Percentiles rank a stretch among this genome's conserved stretches.
Conservation (phyloP, 2,113 vertebrate species). For the Panurus biarmicus region DNA sequence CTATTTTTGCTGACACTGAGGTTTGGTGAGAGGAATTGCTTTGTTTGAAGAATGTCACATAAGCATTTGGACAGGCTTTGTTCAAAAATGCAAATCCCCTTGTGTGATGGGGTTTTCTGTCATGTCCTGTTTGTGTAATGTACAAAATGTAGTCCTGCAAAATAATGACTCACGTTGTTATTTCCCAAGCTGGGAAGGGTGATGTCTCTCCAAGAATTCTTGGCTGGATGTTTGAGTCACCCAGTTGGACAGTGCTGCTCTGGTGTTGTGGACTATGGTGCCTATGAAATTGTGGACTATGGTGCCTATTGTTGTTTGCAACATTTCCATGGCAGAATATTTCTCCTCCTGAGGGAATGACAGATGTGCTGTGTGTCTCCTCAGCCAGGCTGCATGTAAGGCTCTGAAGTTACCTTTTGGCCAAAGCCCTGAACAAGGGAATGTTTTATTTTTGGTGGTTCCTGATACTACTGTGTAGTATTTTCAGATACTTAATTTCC, state of each 20-base stretch:
- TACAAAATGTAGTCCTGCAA: background rate
- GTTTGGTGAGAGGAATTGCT: background rate
- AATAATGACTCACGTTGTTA: background rate
- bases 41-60: background rate
- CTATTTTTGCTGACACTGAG: accelerated
- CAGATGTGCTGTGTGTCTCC: background rate
- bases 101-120: background rate
- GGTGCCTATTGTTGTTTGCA: background rate
- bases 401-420: background rate
- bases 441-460: background rate
- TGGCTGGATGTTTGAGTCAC: background rate
- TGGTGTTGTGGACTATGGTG: background rate
- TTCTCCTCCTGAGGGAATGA: background rate
- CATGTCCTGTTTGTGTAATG: background rate
- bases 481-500: background rate
- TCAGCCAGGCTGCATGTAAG: accelerated
- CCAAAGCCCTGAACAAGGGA: background rate
- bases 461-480: background rate
- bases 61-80: background rate
- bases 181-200: background rate
- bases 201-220: background rate
- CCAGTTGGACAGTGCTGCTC: background rate
- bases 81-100: background rate
- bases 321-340: background rate
- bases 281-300: background rate